Base-by-base conservation (phyloP, 2,113 vertebrate genomes). In the Aleadryas rufinucha region DNA sequence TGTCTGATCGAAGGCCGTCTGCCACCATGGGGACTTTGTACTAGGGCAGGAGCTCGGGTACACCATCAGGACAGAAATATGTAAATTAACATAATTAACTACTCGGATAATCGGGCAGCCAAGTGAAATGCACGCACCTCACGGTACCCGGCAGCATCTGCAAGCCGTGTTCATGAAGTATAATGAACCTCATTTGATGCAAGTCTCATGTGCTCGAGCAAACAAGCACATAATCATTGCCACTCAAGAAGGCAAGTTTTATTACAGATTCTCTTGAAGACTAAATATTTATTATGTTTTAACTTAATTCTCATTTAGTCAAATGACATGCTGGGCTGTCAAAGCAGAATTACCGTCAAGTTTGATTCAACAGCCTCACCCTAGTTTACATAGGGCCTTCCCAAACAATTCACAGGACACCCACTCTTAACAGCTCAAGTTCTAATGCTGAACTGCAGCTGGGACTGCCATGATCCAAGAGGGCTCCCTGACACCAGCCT, bases 81-180 rank as follows among this genome's bases (percentile, higher is more conserved):
- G 13, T 3, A 28, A 53, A 80, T 16, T 6, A 12, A n/a, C 75
- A 26, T 0, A 0, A 83, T 66, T 59, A 86, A 63, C n/a, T 57
- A 3, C 49, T 27, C 7, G 0, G 50, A 54, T 31, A 31, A 75
- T 31, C 44, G 52, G 39, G 60, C 41, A 74, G 44, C 7, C 52
- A 27, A 13, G 0, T 14, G 11, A 47, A 74, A 87, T 0, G 15
- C 44, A 52, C 1, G 0, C 0, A 0, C 31, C 39, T 35, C 11
- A 11, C 2, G 5, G 26, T 13, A 39, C 19, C 35, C 1, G 21
- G 75, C 1, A 33, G 0, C 6, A 74, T 17, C 71, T 63, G 60
- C 24, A 47, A 52, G 24, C 18, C 6, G 1, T 9, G 0, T n/a
- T 59, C 28, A 20, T 23, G 1, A 65, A 71, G 15, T 17, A 17